Evolutionary conservation across 2,113 vertebrate genomes (phyloP), one percentile per base, ranked within the genome.

Genomic region (Platysternon megacephalum): DNA sequence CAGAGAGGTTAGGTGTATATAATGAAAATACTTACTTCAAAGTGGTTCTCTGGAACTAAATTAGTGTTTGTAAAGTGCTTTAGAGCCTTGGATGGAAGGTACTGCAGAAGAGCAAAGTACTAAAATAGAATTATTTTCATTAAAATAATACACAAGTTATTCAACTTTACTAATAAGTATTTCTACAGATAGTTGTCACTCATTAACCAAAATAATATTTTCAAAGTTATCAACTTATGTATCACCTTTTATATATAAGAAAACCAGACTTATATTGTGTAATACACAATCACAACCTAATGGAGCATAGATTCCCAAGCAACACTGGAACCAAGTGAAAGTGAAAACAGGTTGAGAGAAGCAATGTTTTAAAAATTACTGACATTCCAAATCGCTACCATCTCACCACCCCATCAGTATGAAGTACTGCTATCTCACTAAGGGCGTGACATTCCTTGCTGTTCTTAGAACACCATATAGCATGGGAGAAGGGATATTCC

Each of bases 341-440:
- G 79, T 90, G 81, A 24, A 84, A 94, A 76, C 55, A 35, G 76
- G 58, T 0, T 10, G 42, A 88, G 79, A 85, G 11, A 58, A 58
- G 9, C 85, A 84, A 81, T 56, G 16, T 90, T 90, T 61, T 5
- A 32, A 4, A 84, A 88, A 48, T 86, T 48, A 88, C 53, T 56
- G 74, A 7, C 84, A 39, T 94, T 89, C 89, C 85, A 87, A 76
- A 39, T 42, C 78, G 13, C 0, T 55, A 44, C 21, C 84, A 35
- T 92, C 86, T 46, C 90, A 55, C 84, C 95, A 95, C 80, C 58
- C 84, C 42, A 56, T 84, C 81, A 26, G 6, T 1, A 4, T 85
- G 94, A 87, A 85, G 84, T 79, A 56, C 65, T 21, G 95, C 92
- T 80, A 2, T 2, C 89, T 56, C 46, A 21, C 7, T 9, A 17